phyloP scores from a whole-genome alignment of 1,140 invertebrate genomes.

The Wasmannia auropunctata region DNA sequence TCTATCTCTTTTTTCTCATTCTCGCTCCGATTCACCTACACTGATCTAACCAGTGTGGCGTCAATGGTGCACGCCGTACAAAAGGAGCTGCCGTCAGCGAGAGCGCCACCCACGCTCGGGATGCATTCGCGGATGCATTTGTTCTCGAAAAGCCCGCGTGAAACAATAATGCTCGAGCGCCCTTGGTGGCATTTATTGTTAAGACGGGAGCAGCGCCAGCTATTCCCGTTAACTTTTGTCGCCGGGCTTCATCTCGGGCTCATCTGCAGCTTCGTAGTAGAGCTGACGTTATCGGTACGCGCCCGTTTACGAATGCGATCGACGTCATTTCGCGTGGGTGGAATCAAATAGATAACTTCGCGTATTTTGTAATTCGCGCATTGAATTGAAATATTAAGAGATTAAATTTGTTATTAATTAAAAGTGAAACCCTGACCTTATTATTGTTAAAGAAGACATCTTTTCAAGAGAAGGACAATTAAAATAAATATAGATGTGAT shows the following conservation, averaged over 20 bases:
- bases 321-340: not conserved
- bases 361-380: too few relatives aligned
- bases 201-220: not conserved
- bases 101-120: constrained; percentile 8
- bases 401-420: not conserved
- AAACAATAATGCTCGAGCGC: constrained; percentile 47
- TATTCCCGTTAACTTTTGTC: constrained; percentile 5
- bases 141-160: constrained; percentile 31
- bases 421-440: not conserved
- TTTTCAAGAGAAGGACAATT: not conserved
- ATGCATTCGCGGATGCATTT: constrained; percentile 16
- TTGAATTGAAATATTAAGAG: not conserved
- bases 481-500: not conserved
- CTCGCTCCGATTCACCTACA: not conserved
- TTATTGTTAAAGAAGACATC: not conserved
- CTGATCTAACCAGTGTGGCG: not conserved
- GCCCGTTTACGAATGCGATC: not conserved
- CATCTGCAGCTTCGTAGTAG: not conserved
- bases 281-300: not conserved
- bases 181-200: constrained; percentile 43
- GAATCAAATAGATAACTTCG: not conserved
- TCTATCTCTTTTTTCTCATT: not conserved
- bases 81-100: constrained; percentile 18
- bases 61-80: constrained; percentile 6
- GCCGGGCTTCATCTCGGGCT: not conserved